Evolutionary conservation across 1,140 invertebrate species (phyloP).

Genomic region (Trachelipus rathkii): DNA sequence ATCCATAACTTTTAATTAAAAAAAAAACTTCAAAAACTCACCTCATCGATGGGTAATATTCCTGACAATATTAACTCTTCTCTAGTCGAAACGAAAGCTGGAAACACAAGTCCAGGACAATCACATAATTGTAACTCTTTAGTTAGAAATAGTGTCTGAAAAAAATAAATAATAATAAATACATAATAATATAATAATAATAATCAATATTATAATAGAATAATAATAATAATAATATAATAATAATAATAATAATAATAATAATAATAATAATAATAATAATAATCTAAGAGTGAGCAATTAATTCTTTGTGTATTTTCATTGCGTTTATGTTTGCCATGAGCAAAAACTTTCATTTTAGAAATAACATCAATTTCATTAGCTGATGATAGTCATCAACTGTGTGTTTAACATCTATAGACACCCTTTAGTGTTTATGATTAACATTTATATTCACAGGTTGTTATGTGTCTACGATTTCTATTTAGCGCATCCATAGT

Average conservation of each 20-base stretch:
- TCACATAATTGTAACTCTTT: constrained; percentile 84
- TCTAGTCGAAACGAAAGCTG: constrained; percentile 86
- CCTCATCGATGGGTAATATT: constrained; percentile 93
- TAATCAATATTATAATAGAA: too few relatives aligned
- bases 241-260: constrained; percentile 17
- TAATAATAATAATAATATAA: background rate
- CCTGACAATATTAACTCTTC: constrained; percentile 93
- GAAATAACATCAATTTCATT: too few relatives aligned
- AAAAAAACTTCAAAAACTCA: constrained; percentile 50
- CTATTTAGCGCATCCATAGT: too few relatives aligned
- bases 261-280: background rate
- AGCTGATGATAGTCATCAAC: too few relatives aligned
- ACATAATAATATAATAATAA: constrained; percentile 14
- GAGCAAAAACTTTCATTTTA: too few relatives aligned
- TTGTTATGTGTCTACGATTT: too few relatives aligned
- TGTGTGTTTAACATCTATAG: too few relatives aligned
- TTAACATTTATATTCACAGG: too few relatives aligned
- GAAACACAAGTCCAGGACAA: constrained; percentile 97
- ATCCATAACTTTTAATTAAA: background rate
- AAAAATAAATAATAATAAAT: constrained; percentile 10
- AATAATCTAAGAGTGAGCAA: background rate
- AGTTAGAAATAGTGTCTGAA: constrained; percentile 79
- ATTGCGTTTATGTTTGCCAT: too few relatives aligned
- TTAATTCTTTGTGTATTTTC: too few relatives aligned
- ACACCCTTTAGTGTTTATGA: too few relatives aligned